Base-by-base conservation (phyloP, 1,140 invertebrate species). In the Nomia melanderi region DNA sequence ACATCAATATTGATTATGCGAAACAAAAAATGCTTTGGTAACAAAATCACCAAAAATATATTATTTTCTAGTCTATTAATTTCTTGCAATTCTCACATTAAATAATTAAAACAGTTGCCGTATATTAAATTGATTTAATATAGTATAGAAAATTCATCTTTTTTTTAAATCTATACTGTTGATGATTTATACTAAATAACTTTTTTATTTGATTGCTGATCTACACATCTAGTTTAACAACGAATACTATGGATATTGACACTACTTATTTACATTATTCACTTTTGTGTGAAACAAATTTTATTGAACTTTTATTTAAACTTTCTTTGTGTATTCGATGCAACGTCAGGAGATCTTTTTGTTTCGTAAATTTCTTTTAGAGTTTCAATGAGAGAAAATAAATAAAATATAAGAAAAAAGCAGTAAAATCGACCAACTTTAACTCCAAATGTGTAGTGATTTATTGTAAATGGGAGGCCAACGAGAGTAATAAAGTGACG, bases 401-500 rank as follows among this genome's bases (percentile, higher is more conserved):
- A 31, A 56, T 54, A 60, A 23, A 20, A 29, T 17, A 6, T 41
- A 36, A 29, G 14, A 17, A 9, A 44, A 65, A 39, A 54, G 27
- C 36, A 29, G 17, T 1, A 31, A 20, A 59, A 17, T 29, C 33
- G 8, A 5, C 4, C 2, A 47, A 59, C 17, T 12, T 67, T 67
- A 31, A 50, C 44, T 76, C 29, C n/a, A 7, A 11, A 36, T 8
- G 29, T 60, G 41, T 53, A 71, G 77, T 78, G 29, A 57, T 78
- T 82, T 82, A 82, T 83, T 75, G 53, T 47, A 64, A 73, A 59
- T 73, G 67, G 62, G 29, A 9, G 63, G 59, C 53, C 41, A 78
- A 36, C 31, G 62, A 69, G 71, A 54, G 76, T 83, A 84, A 83
- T 70, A 72, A 57, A 83, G 56, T 56, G 50, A 54, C 66, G 63